Evolutionary conservation across 2,797 vertebrate genomes (phyloP).

Genomic region (Cyprinodon diabolis): DNA sequence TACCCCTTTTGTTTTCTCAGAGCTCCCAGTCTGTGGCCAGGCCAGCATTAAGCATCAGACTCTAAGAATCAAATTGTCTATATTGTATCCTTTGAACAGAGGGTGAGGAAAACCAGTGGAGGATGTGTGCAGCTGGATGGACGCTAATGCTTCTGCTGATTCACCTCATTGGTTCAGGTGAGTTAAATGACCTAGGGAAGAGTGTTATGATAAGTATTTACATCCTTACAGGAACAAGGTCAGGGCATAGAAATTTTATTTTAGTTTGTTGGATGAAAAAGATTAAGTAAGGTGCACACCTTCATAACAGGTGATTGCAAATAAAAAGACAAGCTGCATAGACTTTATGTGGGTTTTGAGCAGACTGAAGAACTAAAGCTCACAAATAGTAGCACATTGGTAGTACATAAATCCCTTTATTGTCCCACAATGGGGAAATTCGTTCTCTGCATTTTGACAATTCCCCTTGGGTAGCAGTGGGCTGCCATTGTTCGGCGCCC

Average conservation of each 20-base stretch:
- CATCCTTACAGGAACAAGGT: neutral
- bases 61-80: neutral
- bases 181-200: constrained; percentile 38
- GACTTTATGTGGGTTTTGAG: neutral
- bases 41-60: constrained; percentile 11
- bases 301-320: neutral
- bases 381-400: neutral
- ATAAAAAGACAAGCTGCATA: no score
- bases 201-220: neutral
- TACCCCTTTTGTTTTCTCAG: constrained; percentile 39
- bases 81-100: neutral
- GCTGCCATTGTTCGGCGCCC: no score
- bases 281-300: neutral
- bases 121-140: constrained; percentile 53
- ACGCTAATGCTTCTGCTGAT: constrained; percentile 40
- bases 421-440: no score
- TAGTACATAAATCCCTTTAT: neutral
- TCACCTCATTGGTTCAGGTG: constrained; percentile 59
- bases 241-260: neutral
- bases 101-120: constrained; percentile 18
- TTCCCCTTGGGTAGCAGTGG: no score
- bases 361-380: neutral
- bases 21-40: constrained; percentile 16
- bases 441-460: no score
- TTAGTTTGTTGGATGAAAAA: neutral